Evolutionary conservation across 2,797 vertebrate species (phyloP).

Genomic region (Acanthurus lineatus): DNA sequence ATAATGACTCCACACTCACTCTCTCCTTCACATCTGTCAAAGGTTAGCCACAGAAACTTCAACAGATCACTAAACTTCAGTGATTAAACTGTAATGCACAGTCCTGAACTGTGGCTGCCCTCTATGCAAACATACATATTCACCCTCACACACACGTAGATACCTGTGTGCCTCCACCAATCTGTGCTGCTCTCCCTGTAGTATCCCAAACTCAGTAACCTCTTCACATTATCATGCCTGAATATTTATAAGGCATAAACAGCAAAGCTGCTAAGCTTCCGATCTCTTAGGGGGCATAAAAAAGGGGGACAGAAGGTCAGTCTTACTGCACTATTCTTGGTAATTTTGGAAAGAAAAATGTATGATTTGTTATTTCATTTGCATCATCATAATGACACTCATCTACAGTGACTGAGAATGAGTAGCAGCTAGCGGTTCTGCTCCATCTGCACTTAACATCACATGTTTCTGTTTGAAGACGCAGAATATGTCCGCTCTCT

Average conservation of each 20-base stretch:
- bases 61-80: constrained; percentile 20
- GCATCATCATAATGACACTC: constrained; percentile 15
- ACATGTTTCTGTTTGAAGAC: neutral
- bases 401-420: neutral
- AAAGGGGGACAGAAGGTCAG: constrained; percentile 56
- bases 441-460: neutral
- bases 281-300: constrained; percentile 16
- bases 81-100: constrained; percentile 21
- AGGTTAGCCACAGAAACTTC: constrained; percentile 27
- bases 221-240: constrained; percentile 61
- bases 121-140: constrained; percentile 24
- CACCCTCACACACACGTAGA: constrained; percentile 10
- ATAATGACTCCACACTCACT: constrained; percentile 21
- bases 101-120: constrained; percentile 44
- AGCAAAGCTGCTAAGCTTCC: constrained; percentile 58
- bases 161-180: constrained; percentile 41
- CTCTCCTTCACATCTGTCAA: neutral
- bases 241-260: constrained; percentile 69
- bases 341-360: constrained; percentile 17
- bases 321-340: constrained; percentile 12
- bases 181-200: constrained; percentile 66
- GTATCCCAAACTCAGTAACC: constrained; percentile 59
- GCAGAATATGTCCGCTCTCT: neutral
- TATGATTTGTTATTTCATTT: constrained; percentile 20
- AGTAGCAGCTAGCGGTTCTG: neutral